Conservation (phyloP, 1,140 invertebrate genomes). For the Gyrodactylus salaris region DNA sequence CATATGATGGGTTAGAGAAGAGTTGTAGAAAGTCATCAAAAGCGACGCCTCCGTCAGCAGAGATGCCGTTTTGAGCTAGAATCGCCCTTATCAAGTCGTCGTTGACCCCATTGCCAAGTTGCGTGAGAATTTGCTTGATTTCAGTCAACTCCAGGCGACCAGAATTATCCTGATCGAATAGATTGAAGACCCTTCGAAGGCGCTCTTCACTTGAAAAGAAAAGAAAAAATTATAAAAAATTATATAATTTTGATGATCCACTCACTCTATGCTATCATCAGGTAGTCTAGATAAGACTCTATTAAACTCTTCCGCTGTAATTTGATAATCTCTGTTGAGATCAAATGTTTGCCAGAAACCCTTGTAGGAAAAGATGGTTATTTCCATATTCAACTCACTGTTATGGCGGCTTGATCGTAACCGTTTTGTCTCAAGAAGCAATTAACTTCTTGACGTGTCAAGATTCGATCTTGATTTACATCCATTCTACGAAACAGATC, state of each 20-base stretch:
- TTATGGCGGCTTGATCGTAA: not conserved
- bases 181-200: not conserved
- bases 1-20: not conserved
- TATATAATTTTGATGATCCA: not conserved
- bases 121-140: not conserved
- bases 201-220: not conserved
- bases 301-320: not conserved
- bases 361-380: not conserved
- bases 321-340: not conserved
- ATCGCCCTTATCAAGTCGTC: not conserved
- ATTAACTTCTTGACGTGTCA: not conserved
- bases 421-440: not conserved
- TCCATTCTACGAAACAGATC: not conserved
- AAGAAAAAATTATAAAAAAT: not conserved
- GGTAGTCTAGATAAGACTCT: not conserved
- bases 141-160: not conserved
- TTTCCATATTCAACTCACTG: not conserved
- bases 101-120: not conserved
- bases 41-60: not conserved
- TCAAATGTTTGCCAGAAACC: not conserved
- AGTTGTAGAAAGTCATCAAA: not conserved
- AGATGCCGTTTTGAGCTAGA: not conserved
- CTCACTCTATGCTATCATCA: not conserved
- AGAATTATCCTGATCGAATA: not conserved
- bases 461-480: not conserved